These are phyloP conservation scores for Drosophila flavopinicola DNA, from an alignment of 2,888 invertebrate species.

Conservation along the genomic window DNA sequence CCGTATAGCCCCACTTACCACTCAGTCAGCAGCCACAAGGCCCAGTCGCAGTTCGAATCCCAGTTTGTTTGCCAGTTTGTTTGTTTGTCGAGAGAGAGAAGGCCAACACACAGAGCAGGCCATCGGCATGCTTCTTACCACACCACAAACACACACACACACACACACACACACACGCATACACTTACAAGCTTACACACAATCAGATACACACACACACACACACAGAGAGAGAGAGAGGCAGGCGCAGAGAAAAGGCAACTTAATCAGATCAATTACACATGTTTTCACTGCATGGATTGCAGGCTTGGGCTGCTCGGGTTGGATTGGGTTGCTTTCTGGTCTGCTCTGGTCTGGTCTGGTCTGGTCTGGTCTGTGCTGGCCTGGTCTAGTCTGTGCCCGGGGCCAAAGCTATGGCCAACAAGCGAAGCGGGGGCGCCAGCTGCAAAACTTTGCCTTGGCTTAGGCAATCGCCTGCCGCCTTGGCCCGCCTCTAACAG, in stretches of 20 bases:
- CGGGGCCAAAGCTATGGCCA: background rate
- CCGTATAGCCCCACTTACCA: too few relatives aligned
- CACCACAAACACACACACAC: conserved; percentile 16
- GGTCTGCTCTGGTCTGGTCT: background rate
- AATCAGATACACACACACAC: conserved; percentile 21
- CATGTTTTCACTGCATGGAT: conserved; percentile 72
- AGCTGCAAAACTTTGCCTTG: conserved; percentile 19
- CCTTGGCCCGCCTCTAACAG: conserved; percentile 6
- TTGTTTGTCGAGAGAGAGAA: conserved; percentile 51
- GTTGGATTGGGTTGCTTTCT: too few relatives aligned
- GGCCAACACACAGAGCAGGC: conserved; percentile 37
- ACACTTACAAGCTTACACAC: conserved; percentile 18
- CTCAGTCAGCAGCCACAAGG: background rate
- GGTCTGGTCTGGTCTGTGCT: background rate
- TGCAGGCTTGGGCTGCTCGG: conserved; percentile 44
- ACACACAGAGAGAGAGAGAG: conserved; percentile 6
- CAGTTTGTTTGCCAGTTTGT: conserved; percentile 38
- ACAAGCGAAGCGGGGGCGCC: conserved; percentile 4
- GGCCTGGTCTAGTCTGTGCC: background rate
- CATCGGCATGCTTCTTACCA: conserved; percentile 55
- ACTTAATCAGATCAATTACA: conserved; percentile 80
- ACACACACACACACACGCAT: conserved; percentile 18
- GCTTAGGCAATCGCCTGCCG: conserved; percentile 1
- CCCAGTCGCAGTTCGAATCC: conserved; percentile 9
- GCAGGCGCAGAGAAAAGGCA: conserved; percentile 50